Base-by-base conservation (phyloP, 2,797 vertebrate genomes). In the Centroberyx gerrardi region DNA sequence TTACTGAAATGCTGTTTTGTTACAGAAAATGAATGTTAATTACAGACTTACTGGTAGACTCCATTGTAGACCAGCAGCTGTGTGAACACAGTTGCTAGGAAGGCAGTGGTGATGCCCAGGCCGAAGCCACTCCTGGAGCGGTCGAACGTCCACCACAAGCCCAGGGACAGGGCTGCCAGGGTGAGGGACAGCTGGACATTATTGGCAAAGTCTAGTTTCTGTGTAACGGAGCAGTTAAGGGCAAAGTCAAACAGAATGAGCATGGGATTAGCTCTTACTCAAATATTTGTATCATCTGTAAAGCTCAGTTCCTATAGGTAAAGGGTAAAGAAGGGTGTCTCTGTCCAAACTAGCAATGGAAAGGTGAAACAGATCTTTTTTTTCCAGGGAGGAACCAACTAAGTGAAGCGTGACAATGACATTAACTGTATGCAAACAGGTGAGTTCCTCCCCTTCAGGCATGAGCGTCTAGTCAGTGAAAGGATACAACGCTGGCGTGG, bases 401-500 rank as follows among this genome's bases (percentile, higher is more conserved):
- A 8, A 59, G 38, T 51, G 5, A 60, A 8, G 14, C 1, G 22
- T 31, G 31, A 60, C 51, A 14, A 1, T 15, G 10, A n/a, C 14
- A n/a, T 3, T 22, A 31, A 2, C 10, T 18, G 4, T 22, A 22
- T 14, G 8, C 8, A 17, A 17, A 33, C 17, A 4, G 5, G 14
- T 7, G 49, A 38, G 15, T 36, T 59, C 22, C 22, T 54, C n/a
- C 31, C 33, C 6, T 3, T 46, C 44, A 15, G 15, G 44, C 63
- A 36, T 15, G 44, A 15, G 4, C 12, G 12, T 29, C 1, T 29
- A 52, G 5, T 15, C n/a, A 13, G 29, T 33, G 61, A 83, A 95
- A 99, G 98, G 98, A 99, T 99, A 99, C 98, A 89, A 96, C 98
- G 63, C 98, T 99, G 74, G 98, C 98, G 0, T 99, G 98, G 93